Evolutionary conservation across 2,113 vertebrate genomes (phyloP).

Genomic region (Bubo bubo): DNA sequence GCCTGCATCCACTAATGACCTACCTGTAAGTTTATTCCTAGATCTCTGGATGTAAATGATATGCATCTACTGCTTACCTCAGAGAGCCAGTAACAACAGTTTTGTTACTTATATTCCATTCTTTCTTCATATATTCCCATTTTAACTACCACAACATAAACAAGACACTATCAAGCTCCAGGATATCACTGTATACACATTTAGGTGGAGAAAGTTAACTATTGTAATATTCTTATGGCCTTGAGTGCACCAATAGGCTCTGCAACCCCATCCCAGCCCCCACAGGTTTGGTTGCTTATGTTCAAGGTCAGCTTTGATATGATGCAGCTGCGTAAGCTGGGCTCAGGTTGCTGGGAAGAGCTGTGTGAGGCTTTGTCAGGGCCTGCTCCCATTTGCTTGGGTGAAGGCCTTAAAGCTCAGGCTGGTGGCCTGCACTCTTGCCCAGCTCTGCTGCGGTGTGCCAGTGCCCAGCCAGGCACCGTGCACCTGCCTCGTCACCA

Average conservation of each 20-base stretch:
- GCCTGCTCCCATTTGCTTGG: too few species aligned
- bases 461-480: too few species aligned
- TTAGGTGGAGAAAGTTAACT: neutral
- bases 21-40: neutral
- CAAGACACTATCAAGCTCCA: neutral
- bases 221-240: neutral
- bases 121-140: neutral
- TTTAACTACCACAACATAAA: neutral
- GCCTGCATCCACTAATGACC: neutral
- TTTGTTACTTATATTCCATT: neutral
- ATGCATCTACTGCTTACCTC: neutral
- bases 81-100: neutral
- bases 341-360: neutral
- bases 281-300: neutral
- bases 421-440: neutral
- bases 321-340: neutral
- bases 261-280: neutral
- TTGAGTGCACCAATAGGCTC: neutral
- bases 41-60: neutral
- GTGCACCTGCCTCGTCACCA: neutral
- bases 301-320: neutral
- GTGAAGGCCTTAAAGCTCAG: neutral
- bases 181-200: neutral
- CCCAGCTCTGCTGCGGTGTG: neutral
- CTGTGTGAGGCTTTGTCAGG: neutral